Conservation (phyloP, 2,113 vertebrate genomes). For the Chaenocephalus aceratus region DNA sequence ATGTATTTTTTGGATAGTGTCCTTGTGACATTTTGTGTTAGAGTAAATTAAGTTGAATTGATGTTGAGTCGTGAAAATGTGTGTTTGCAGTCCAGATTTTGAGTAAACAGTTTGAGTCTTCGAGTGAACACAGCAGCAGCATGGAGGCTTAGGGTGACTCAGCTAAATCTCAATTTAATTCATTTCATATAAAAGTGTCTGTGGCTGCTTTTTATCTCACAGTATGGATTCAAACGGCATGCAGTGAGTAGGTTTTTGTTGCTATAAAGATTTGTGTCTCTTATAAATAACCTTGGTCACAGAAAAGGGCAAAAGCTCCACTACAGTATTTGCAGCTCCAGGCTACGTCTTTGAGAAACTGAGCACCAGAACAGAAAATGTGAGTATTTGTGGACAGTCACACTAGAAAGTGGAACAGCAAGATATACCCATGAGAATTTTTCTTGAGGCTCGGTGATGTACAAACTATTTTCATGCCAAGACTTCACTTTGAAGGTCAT, state of each 20-base stretch:
- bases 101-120: conserved; percentile 15
- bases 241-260: neutral
- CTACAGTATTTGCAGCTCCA: neutral
- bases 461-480: neutral
- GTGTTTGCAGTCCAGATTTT: neutral
- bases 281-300: neutral
- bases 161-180: conserved; percentile 11
- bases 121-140: conserved; percentile 6
- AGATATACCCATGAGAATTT: neutral
- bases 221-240: neutral
- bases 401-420: neutral
- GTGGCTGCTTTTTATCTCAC: neutral
- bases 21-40: neutral
- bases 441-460: neutral
- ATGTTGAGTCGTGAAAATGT: neutral
- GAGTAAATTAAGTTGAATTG: conserved; percentile 12
- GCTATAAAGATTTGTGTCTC: neutral
- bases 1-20: conserved; percentile 19
- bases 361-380: neutral
- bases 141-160: conserved; percentile 16
- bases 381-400: neutral
- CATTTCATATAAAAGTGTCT: neutral
- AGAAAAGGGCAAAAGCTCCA: neutral
- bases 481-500: neutral
- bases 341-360: neutral